Evolutionary conservation across 2,797 vertebrate species (phyloP), one percentile per base, ranked within the genome.

Genomic region (Salarias fasciatus): DNA sequence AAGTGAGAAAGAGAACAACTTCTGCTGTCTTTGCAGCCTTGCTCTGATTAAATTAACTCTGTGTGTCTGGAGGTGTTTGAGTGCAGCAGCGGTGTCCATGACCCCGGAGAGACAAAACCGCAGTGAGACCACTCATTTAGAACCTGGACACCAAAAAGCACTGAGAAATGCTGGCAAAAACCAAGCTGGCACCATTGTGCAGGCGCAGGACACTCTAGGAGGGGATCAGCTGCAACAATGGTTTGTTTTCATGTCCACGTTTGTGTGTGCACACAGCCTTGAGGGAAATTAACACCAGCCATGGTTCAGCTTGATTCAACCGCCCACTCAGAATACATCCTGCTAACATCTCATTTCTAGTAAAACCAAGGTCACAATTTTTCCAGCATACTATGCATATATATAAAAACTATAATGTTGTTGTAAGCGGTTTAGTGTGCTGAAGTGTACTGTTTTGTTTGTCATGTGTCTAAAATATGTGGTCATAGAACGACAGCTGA

Each of bases 221-320:
- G 5, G 15, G 13, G 41, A 28, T 30, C 10, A 36, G 18, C 53
- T 45, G 49, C 40, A 46, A 45, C 24, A 6, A 37, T 31, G 44
- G 52, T 75, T 60, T 43, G 24, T 42, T 47, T 48, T 13, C 53
- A 18, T 65, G 28, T 40, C 13, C 35, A 9, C 2, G 0, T 56
- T 11, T 31, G 48, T 46, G 12, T 52, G 15, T 56, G 14, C 29
- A 45, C 13, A 36, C 30, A 49, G 51, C 30, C 52, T 29, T 3
- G 29, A 45, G 63, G 14, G 30, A 68, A 59, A 63, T 64, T 35
- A 64, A 58, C 12, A 57, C 2, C 50, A 48, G 43, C 8, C 18
- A 31, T 8, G 8, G 14, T 43, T 40, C 18, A 60, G n/a, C 35
- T 37, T 60, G 14, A 15, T 38, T 41, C 18, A 24, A 41, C 10